phyloP scores from a whole-genome alignment of 2,888 invertebrate species.

The Drosophila nigritarsus region DNA sequence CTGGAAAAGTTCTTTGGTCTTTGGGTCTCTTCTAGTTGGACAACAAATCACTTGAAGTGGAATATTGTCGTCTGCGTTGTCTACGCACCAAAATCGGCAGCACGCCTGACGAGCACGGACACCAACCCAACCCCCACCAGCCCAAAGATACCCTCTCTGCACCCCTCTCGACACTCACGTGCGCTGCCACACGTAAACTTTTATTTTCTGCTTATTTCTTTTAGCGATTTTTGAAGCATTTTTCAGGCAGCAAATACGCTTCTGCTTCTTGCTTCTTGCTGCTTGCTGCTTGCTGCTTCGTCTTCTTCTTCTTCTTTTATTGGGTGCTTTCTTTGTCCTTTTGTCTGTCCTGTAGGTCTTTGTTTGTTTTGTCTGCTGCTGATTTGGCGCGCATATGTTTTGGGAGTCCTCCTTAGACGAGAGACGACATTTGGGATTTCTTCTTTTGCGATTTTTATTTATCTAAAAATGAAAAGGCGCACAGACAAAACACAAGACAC shows the following conservation, averaged over 20 bases:
- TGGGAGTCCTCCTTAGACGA: constrained; percentile 27
- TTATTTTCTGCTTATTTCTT: constrained; percentile 54
- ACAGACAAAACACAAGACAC: constrained; percentile 17
- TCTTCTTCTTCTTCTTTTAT: constrained; percentile 50
- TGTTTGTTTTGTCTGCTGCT: constrained; percentile 78
- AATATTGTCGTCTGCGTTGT: constrained; percentile 72
- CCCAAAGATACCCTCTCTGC: background rate
- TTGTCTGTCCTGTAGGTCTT: constrained; percentile 68
- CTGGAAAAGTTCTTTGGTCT: constrained; percentile 65
- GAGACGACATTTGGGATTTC: constrained; percentile 63
- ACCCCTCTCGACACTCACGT: constrained; percentile 39
- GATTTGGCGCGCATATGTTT: constrained; percentile 77
- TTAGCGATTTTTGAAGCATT: constrained; percentile 60
- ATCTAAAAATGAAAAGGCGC: constrained; percentile 71
- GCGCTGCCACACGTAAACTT: constrained; percentile 57
- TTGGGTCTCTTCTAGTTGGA: constrained; percentile 43
- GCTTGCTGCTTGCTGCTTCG: background rate
- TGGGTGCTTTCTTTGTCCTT: constrained; percentile 42
- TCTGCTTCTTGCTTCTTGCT: constrained; percentile 3
- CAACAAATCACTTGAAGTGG: constrained; percentile 73
- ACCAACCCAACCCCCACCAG: background rate
- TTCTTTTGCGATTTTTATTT: constrained; percentile 65
- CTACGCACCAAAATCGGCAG: constrained; percentile 63
- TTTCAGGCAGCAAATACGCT: constrained; percentile 40
- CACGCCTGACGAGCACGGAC: constrained; percentile 40